Percentiles rank a stretch among this genome's conserved stretches.
These are phyloP conservation scores for Onchidella celtica DNA, from an alignment of 2,888 invertebrate genomes.

Conservation along the genomic window DNA sequence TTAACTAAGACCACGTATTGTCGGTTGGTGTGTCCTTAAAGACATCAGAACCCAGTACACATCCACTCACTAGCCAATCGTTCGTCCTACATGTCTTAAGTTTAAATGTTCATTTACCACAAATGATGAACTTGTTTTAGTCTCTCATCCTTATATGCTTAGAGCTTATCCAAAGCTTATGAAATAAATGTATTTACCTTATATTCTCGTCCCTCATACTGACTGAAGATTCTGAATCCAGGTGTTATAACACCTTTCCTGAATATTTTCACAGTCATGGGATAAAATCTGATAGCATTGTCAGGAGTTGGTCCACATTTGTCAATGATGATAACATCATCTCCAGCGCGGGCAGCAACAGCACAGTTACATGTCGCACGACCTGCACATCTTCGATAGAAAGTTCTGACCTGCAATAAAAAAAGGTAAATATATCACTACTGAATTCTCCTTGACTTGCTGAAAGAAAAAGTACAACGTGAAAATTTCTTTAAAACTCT, in stretches of 20 bases:
- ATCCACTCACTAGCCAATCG: no score
- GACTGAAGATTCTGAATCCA: constrained; percentile 56
- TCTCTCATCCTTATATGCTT: no score
- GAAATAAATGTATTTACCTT: constrained; percentile 51
- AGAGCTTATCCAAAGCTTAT: no score
- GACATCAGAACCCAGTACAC: no score
- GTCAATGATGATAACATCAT: constrained; percentile 64
- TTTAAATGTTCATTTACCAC: no score
- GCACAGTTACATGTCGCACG: constrained; percentile 63
- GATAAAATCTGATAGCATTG: constrained; percentile 44
- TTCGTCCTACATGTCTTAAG: no score
- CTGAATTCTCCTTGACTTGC: not conserved
- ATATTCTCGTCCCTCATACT: constrained; percentile 59
- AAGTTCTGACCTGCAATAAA: constrained; percentile 53
- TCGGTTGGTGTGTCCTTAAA: no score
- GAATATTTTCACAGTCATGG: constrained; percentile 58
- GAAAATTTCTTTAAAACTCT: not conserved
- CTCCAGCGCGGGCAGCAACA: constrained; percentile 57
- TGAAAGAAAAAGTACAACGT: not conserved
- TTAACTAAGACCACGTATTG: no score
- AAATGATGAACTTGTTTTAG: no score
- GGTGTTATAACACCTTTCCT: constrained; percentile 59
- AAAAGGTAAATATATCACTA: not conserved
- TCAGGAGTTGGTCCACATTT: constrained; percentile 54
- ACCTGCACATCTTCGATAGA: constrained; percentile 56